Percentiles rank a stretch among this genome's conserved stretches.
Conservation (phyloP, 2,888 invertebrate species). For the Empis livida region DNA sequence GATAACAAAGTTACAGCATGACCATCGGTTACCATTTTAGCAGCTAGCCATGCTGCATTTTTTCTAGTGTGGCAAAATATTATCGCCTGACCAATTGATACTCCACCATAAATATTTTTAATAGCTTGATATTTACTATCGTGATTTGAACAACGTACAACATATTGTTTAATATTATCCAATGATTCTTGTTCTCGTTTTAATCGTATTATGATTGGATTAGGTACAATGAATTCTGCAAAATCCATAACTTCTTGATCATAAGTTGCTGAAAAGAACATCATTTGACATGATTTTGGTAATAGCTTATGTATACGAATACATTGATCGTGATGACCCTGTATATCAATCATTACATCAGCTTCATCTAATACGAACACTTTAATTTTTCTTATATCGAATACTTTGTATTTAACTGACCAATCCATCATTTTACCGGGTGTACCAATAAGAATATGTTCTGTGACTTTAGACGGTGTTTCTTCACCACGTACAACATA, state of each 20-base stretch:
- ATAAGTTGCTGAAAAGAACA: conserved; percentile 98
- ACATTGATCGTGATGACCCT: conserved; percentile 96
- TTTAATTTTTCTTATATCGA: conserved; percentile 72
- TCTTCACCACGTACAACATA: conserved; percentile 93
- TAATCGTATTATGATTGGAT: conserved; percentile 72
- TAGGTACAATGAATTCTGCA: conserved; percentile 84
- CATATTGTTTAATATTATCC: conserved; percentile 95
- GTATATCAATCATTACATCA: conserved; percentile 97
- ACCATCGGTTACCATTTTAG: conserved; percentile 80
- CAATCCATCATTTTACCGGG: conserved; percentile 97
- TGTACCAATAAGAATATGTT: conserved; percentile 94
- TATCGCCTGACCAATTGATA: conserved; percentile 95
- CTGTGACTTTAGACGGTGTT: conserved; percentile 56
- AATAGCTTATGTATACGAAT: conserved; percentile 83
- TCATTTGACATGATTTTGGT: conserved; percentile 73
- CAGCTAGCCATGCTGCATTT: conserved; percentile 78
- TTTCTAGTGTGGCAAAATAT: conserved; percentile 92
- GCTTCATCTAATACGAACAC: conserved; percentile 99
- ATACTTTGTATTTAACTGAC: conserved; percentile 70
- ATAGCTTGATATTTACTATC: conserved; percentile 90
- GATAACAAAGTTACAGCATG: conserved; percentile 88
- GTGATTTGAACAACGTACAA: conserved; percentile 70
- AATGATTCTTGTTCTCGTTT: conserved; percentile 87
- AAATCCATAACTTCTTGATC: conserved; percentile 89
- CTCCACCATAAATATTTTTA: conserved; percentile 89